phyloP scores from a whole-genome alignment of 2,113 vertebrate species.

The Echinops telfairi region DNA sequence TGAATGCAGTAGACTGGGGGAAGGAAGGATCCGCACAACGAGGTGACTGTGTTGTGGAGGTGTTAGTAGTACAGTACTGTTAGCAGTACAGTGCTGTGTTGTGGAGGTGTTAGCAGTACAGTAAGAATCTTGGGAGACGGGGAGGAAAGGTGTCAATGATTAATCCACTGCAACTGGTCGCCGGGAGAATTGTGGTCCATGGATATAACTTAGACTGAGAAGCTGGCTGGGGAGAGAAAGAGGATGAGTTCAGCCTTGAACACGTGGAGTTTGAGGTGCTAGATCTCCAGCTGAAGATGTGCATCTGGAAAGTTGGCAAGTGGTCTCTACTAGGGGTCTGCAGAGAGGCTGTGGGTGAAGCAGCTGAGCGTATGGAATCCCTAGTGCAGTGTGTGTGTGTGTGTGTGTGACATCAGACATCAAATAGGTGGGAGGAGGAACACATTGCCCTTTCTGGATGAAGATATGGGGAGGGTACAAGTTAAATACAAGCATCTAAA shows the following conservation, averaged over 20 bases:
- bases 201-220: neutral
- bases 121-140: neutral
- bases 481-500: no score
- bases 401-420: neutral
- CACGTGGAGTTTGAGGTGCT: neutral
- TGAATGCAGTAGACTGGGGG: neutral
- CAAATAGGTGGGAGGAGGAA: no score
- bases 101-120: neutral
- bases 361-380: neutral
- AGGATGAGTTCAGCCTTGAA: neutral
- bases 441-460: accelerated
- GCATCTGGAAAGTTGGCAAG: neutral
- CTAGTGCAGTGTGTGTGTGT: neutral
- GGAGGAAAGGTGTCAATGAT: neutral
- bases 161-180: neutral
- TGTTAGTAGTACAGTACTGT: neutral
- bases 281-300: neutral
- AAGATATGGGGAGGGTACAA: neutral
- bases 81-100: no score
- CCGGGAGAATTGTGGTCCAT: neutral
- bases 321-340: neutral
- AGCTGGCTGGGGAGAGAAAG: neutral
- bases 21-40: neutral
- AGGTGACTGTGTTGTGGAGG: neutral
- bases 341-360: neutral